A percentile compares a stretch with the other conserved stretches of the same genome.
phyloP scores from a whole-genome alignment of 2,113 vertebrate species.

The Dicentrarchus labrax region DNA sequence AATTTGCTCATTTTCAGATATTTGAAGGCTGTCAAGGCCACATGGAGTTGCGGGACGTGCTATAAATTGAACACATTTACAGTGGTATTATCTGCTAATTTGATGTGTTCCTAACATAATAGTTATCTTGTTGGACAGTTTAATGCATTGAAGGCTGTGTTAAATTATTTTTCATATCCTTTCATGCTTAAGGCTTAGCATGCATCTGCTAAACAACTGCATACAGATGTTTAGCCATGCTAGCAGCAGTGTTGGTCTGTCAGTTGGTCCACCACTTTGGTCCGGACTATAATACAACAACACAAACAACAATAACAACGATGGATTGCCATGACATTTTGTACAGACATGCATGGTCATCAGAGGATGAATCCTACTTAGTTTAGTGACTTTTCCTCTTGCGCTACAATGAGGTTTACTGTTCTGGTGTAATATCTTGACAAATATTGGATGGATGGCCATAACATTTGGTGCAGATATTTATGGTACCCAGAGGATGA shows the following conservation, averaged over 20 bases:
- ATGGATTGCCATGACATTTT: too few species aligned
- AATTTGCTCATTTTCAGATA: constrained; percentile 43
- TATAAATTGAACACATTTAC: constrained; percentile 6
- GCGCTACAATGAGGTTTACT: too few species aligned
- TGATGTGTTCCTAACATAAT: background rate
- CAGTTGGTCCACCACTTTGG: background rate
- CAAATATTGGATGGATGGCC: too few species aligned
- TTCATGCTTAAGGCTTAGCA: background rate
- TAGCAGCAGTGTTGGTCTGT: background rate
- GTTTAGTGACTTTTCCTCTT: background rate
- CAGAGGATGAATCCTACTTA: background rate
- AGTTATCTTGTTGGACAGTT: background rate
- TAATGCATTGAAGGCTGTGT: background rate
- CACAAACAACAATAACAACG: too few species aligned
- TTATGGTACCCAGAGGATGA: too few species aligned
- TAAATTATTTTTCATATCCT: background rate
- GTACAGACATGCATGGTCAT: background rate
- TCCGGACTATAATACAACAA: too few species aligned
- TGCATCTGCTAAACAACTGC: background rate
- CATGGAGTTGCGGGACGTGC: background rate
- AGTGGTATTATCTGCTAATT: constrained; percentile 25
- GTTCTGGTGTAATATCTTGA: too few species aligned
- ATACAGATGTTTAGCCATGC: background rate
- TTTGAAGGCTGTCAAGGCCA: background rate
- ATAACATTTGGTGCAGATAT: too few species aligned